phyloP scores from a whole-genome alignment of 2,113 vertebrate species.

The Oophaga pumilio region DNA sequence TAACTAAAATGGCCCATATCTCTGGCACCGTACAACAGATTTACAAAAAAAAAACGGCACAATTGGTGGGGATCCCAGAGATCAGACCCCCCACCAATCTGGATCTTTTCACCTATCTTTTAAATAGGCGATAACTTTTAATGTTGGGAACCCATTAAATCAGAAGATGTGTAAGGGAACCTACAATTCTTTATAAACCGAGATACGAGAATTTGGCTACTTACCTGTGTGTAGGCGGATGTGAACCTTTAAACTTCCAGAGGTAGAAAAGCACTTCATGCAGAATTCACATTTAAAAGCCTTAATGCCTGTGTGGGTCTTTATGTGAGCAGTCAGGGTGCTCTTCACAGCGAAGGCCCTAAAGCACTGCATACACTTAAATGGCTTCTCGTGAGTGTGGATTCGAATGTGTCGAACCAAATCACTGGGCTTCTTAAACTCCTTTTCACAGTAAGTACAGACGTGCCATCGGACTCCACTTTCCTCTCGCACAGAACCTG shows the following conservation, averaged over 20 bases:
- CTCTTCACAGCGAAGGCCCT: slow-evolving; percentile 97
- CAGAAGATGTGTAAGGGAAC: too few species aligned
- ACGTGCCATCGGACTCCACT: slow-evolving; percentile 95
- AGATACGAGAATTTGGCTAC: slow-evolving; percentile 4
- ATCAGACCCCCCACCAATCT: too few species aligned
- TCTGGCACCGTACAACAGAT: too few species aligned
- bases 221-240: slow-evolving; percentile 97
- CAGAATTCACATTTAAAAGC: slow-evolving; percentile 96
- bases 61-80: too few species aligned
- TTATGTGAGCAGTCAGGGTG: slow-evolving; percentile 96
- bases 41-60: too few species aligned
- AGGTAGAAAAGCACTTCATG: slow-evolving; percentile 97
- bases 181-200: too few species aligned
- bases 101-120: too few species aligned
- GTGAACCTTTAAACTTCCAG: slow-evolving; percentile 98
- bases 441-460: slow-evolving; percentile 94
- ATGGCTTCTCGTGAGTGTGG: slow-evolving; percentile 97
- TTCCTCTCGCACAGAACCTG: slow-evolving; percentile 93
- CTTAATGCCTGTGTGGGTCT: slow-evolving; percentile 96
- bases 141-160: too few species aligned
- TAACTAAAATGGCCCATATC: too few species aligned
- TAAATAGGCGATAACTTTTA: too few species aligned
- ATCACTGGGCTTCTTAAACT: slow-evolving; percentile 98
- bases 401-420: slow-evolving; percentile 97
- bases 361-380: slow-evolving; percentile 98